Evolutionary conservation across 2,113 vertebrate species (phyloP).

Genomic region (Cygnus buccinator): DNA sequence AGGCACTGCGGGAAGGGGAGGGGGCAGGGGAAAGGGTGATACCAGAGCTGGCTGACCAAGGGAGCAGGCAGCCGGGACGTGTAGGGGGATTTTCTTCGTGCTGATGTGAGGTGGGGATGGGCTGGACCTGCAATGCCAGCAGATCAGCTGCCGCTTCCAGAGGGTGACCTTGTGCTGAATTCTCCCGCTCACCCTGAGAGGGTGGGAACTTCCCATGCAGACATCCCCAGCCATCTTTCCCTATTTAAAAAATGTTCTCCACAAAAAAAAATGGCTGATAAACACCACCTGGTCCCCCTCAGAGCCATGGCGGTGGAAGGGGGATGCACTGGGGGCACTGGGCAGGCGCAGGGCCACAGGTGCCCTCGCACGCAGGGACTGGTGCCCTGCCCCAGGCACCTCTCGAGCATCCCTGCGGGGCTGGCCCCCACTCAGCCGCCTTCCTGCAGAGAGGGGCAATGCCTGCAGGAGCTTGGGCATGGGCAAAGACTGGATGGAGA

Average conservation of each 20-base stretch:
- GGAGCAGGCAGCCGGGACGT: neutral
- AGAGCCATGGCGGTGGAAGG: neutral
- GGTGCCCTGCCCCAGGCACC: rapidly evolving
- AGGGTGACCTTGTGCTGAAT: neutral
- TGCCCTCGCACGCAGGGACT: neutral
- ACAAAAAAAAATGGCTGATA: neutral
- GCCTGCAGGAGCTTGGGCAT: neutral
- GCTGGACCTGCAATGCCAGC: neutral
- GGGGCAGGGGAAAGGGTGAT: neutral
- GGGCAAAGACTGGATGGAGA: neutral
- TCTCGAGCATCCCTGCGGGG: neutral
- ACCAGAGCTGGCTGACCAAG: neutral
- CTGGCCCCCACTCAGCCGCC: neutral
- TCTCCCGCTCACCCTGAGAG: neutral
- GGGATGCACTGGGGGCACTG: neutral
- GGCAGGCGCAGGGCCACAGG: neutral
- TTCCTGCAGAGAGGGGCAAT: neutral
- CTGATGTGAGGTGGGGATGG: neutral
- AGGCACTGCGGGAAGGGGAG: neutral
- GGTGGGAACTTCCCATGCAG: neutral
- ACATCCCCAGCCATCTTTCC: neutral
- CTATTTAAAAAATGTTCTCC: neutral
- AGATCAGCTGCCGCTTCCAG: rapidly evolving
- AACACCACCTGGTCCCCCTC: neutral
- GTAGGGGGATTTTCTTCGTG: neutral